Conservation (phyloP, 1,140 invertebrate genomes). For the Drosophila pseudoananassae region DNA sequence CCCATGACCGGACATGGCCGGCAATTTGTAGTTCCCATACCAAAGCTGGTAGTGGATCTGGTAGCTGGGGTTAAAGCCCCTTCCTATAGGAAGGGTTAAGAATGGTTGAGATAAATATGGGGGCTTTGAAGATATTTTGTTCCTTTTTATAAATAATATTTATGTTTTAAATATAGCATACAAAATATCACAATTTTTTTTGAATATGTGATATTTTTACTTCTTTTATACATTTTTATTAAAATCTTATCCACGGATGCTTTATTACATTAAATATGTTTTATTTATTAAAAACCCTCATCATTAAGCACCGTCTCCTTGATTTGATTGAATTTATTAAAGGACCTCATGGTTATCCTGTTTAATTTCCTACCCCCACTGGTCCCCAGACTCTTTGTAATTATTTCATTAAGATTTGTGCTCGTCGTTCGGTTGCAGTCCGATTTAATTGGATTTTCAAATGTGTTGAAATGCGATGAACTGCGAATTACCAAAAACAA, state of each 20-base stretch:
- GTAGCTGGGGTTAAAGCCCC: no score
- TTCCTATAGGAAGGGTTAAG: not conserved
- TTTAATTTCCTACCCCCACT: not conserved
- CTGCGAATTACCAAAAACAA: constrained; percentile 1
- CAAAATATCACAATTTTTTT: no score
- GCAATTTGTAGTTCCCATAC: constrained; percentile 52
- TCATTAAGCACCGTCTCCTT: not conserved
- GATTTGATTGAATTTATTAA: not conserved
- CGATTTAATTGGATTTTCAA: constrained; percentile 44
- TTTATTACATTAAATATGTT: not conserved
- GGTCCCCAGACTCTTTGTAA: constrained; percentile 22
- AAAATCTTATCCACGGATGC: not conserved
- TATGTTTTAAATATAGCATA: no score
- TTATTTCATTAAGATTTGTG: constrained; percentile 38
- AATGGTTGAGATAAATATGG: not conserved
- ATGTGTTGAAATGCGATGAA: constrained; percentile 7
- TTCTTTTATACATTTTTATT: not conserved
- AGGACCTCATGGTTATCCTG: not conserved
- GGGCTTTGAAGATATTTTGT: no score
- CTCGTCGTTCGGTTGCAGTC: not conserved
- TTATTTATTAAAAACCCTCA: not conserved
- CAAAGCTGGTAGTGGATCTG: not conserved
- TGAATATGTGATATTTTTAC: not conserved
- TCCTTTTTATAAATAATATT: no score
- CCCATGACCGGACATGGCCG: constrained; percentile 52